Evolutionary conservation across 2,113 vertebrate species (phyloP).

Genomic region (Rousettus leschenaultii): DNA sequence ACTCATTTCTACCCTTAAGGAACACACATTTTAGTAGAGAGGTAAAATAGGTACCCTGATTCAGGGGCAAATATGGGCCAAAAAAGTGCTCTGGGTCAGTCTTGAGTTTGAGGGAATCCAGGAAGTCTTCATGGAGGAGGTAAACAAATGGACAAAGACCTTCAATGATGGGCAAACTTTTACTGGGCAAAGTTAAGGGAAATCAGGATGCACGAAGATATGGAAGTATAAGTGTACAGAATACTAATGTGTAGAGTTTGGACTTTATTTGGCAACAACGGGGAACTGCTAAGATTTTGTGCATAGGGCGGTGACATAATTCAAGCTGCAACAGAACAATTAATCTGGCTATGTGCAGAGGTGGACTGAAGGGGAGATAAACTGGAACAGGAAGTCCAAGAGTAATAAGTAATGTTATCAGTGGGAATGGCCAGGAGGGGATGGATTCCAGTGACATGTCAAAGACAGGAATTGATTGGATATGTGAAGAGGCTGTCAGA

Average conservation of each 20-base stretch:
- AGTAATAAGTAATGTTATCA: neutral
- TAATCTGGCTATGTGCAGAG: neutral
- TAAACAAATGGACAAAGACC: neutral
- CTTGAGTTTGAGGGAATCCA: neutral
- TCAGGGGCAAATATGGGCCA: neutral
- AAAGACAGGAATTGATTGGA: neutral
- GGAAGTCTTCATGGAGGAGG: neutral
- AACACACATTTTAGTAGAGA: neutral
- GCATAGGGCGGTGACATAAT: no score
- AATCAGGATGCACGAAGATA: neutral
- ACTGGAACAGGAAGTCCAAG: neutral
- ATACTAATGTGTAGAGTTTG: neutral
- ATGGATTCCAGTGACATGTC: neutral
- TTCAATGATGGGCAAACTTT: neutral
- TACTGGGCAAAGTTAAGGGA: neutral
- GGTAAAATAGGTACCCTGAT: neutral
- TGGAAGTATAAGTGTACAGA: rapidly evolving
- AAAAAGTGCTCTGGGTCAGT: neutral
- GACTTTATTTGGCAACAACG: neutral
- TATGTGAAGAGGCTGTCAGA: neutral
- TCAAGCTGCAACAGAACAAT: neutral
- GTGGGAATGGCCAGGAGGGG: neutral
- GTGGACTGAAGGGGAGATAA: neutral
- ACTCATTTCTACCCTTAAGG: neutral
- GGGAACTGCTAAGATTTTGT: neutral